These are phyloP conservation scores for Rhagophthalmus giganteus DNA, from an alignment of 2,888 invertebrate genomes.

Conservation along the genomic window DNA sequence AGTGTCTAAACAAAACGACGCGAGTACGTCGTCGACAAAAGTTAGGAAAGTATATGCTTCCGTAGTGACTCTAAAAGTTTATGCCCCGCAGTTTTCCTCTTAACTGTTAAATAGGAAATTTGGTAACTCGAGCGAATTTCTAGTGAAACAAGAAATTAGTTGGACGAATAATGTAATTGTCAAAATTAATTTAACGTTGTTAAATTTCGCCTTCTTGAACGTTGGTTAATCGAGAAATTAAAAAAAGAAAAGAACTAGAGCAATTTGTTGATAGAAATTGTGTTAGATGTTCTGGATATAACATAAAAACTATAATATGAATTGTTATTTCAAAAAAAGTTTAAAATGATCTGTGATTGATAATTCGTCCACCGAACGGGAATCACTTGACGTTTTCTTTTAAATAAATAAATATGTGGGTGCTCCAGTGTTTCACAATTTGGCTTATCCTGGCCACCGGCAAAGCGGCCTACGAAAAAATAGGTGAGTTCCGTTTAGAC, in stretches of 20 bases:
- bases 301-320: conserved; percentile 6
- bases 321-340: conserved; percentile 9
- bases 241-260: neutral
- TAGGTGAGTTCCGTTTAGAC: too few relatives aligned
- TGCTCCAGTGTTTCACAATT: conserved; percentile 19
- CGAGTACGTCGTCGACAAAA: conserved; percentile 10
- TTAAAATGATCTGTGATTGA: conserved; percentile 15
- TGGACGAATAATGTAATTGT: too few relatives aligned
- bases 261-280: neutral
- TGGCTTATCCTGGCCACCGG: conserved; percentile 16
- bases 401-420: conserved; percentile 23
- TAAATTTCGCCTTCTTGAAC: too few relatives aligned
- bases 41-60: conserved; percentile 19
- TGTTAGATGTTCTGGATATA: neutral
- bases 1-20: conserved; percentile 14
- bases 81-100: conserved; percentile 1
- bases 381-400: conserved; percentile 15
- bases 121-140: neutral
- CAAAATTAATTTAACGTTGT: too few relatives aligned
- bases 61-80: conserved; percentile 12
- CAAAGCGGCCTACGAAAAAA: conserved; percentile 24
- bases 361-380: conserved; percentile 4
- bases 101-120: conserved; percentile 1
- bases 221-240: neutral
- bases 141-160: conserved; percentile 1